Evolutionary conservation across 2,113 vertebrate genomes (phyloP), one percentile per base, ranked within the genome.

Genomic region (Hydropotes inermis): DNA sequence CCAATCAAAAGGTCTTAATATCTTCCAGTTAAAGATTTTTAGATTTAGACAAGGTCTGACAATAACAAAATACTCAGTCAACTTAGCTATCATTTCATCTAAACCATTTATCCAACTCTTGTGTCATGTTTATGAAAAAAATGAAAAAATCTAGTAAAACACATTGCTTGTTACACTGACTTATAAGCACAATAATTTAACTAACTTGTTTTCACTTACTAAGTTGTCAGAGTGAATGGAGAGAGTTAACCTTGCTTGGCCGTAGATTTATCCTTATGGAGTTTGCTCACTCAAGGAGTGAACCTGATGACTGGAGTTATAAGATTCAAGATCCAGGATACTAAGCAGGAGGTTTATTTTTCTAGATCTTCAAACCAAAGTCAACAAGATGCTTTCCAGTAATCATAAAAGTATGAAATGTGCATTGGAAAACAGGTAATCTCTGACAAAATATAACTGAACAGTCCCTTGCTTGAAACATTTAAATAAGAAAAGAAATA

Each of bases 141-240:
- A 81, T 21, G 16, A 16, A 14, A 50, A 27, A 81, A 87, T 61
- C 23, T n/a, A 36, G 14, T 47, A 83, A 85, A 84, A 94, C 91
- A 87, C 64, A 79, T 60, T 52, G 78, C 76, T 96, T 96, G 8
- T 74, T 74, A 84, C 83, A 87, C 45, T 90, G 50, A 78, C 86
- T 27, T 17, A 76, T 52, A 97, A 87, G 33, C 50, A 60, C 45
- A 55, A 84, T 87, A 90, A 96, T 96, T 95, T 94, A 70, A 89
- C 84, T 86, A 92, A 79, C 36, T 96, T 91, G 58, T 91, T 94
- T 97, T 93, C 76, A 87, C 36, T 91, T 92, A n/a, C 39, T 50
- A 74, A 84, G 28, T 84, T 83, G 23, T 94, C 89, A 74, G 74
- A 50, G 10, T 93, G 19, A 95, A 78, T 45, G 60, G 78, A 74